Percentiles rank a stretch among this genome's conserved stretches.
phyloP scores from a whole-genome alignment of 2,113 vertebrate genomes.

The Calyptommatus sinebrachiatus region DNA sequence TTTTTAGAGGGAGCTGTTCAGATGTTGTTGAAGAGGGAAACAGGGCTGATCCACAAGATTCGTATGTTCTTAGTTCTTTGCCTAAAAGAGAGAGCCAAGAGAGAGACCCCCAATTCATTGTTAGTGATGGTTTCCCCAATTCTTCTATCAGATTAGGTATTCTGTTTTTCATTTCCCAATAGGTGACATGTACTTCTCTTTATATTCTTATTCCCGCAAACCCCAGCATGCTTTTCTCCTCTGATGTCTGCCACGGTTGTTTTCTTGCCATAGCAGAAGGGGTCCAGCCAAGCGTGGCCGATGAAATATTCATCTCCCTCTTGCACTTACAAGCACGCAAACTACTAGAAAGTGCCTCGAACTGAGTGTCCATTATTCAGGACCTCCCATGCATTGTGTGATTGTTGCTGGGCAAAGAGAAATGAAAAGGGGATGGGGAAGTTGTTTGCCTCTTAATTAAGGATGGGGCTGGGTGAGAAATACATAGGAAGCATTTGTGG shows the following conservation, averaged over 20 bases:
- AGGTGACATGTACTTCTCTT: not conserved
- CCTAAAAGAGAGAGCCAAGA: not conserved
- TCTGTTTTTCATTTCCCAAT: not conserved
- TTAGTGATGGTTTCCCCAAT: not conserved
- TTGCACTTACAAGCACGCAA: constrained; percentile 23
- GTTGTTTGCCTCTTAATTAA: constrained; percentile 28
- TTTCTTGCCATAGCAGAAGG: constrained; percentile 23
- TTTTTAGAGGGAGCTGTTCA: not conserved
- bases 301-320: constrained; percentile 39
- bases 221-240: constrained; percentile 11
- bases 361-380: constrained; percentile 32
- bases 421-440: not conserved
- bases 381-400: constrained; percentile 24
- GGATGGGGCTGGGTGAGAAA: constrained; percentile 14
- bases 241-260: not conserved
- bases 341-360: not conserved
- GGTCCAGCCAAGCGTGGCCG: constrained; percentile 28
- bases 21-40: not conserved
- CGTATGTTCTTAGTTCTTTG: not conserved
- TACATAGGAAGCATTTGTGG: not conserved
- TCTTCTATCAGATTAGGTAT: not conserved
- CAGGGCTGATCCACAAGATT: not conserved
- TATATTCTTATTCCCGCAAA: not conserved
- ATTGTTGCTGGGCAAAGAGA: constrained; percentile 20
- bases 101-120: not conserved